These are phyloP conservation scores for Crypturellus undulatus DNA, from an alignment of 2,113 vertebrate genomes.

Conservation along the genomic window DNA sequence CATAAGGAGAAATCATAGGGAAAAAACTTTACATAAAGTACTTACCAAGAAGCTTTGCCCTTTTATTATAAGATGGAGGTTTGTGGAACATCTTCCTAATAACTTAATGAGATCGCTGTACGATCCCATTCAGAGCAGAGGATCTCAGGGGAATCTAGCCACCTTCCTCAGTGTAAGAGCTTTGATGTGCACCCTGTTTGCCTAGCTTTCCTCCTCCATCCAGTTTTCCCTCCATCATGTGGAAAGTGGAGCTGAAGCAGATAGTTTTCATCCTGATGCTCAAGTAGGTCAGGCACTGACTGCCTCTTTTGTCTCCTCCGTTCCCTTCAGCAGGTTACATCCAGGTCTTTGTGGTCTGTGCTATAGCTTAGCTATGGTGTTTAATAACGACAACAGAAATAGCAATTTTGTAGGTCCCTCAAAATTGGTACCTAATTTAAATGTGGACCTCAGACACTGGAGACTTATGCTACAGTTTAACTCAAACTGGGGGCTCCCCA, in stretches of 20 bases:
- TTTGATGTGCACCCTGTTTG: background rate
- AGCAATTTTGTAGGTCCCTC: rapidly evolving
- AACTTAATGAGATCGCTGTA: background rate
- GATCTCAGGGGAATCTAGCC: background rate
- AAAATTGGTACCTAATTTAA: background rate
- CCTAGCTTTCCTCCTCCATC: background rate
- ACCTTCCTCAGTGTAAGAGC: background rate
- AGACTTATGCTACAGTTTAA: background rate
- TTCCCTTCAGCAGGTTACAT: background rate
- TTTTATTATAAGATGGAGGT: slow-evolving; percentile 22
- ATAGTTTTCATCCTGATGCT: background rate
- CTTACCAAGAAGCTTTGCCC: slow-evolving; percentile 25
- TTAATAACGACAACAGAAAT: background rate
- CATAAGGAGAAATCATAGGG: slow-evolving; percentile 53
- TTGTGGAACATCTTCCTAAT: background rate
- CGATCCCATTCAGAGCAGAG: background rate
- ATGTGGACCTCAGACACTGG: background rate
- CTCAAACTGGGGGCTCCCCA: background rate
- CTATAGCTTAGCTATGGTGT: background rate
- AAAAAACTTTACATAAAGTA: slow-evolving; percentile 53
- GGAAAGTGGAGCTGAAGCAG: background rate
- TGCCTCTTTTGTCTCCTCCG: background rate
- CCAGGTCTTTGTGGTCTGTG: background rate
- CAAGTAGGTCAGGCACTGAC: background rate
- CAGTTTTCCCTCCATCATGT: background rate